Base-by-base conservation (phyloP, 1,140 invertebrate species). In the Rhopalosiphum padi region DNA sequence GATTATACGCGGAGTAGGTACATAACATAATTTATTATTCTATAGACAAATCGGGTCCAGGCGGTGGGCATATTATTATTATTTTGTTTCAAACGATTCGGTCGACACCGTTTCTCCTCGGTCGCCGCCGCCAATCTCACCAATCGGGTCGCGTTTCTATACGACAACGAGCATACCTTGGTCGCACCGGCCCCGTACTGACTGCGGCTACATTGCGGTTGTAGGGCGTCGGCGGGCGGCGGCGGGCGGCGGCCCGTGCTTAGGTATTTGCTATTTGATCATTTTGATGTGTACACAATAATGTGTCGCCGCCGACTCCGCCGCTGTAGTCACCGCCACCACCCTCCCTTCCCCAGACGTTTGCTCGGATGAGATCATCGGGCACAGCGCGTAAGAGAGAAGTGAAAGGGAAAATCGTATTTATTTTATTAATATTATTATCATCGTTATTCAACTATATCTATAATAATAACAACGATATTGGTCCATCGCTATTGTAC, bases 361-460 rank as follows among this genome's bases (percentile, higher is more conserved):
- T 77, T 77, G n/a, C 15, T n/a, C 30, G 60, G 60, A 77, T 77
- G 60, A 77, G 60, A 77, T 77, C 60, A 77, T 77, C 60, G 30
- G 15, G 60, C 55, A 60, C 55, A 9, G 30, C n/a, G 60, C n/a
- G 60, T 22, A 18, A n/a, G 18, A n/a, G 30, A 77, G 30, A 77
- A 77, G 60, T 77, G 60, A 77, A 77, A 77, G 60, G 60, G 60
- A 77, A 77, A 77, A 77, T 77, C n/a, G 60, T 77, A 77, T 60
- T 25, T n/a, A 18, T n/a, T 60, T 30, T 18, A 18, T n/a, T n/a
- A 77, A 18, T n/a, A 77, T n/a, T n/a, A 77, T n/a, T n/a, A n/a
- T 77, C 30, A n/a, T 77, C 15, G 23, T 77, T 77, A n/a, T 77
- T 77, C 15, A 15, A 6, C 60, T 77, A n/a, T 77, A 77, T 77